phyloP scores from a whole-genome alignment of 2,113 vertebrate genomes.

The Actenoides hombroni region DNA sequence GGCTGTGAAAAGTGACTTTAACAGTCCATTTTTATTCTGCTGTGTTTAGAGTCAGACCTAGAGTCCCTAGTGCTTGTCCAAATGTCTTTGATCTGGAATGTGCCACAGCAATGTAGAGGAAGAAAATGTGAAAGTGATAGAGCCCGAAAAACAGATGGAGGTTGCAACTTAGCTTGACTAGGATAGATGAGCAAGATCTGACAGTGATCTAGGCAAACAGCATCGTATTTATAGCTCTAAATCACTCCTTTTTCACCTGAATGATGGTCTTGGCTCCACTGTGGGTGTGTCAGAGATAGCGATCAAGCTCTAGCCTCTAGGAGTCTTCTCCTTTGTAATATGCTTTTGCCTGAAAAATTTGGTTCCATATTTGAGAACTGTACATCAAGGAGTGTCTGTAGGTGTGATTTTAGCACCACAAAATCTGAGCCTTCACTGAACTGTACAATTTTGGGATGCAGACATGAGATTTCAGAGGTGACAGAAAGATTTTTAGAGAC shows the following conservation, averaged over 20 bases:
- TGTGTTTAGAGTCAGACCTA: neutral
- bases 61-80: neutral
- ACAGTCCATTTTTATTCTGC: neutral
- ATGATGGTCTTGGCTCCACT: neutral
- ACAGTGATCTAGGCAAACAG: neutral
- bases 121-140: neutral
- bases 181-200: neutral
- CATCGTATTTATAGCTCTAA: neutral
- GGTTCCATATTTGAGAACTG: neutral
- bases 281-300: neutral
- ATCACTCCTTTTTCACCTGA: neutral
- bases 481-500: neutral
- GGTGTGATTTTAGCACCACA: neutral
- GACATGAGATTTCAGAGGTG: neutral
- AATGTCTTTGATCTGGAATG: neutral
- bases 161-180: neutral
- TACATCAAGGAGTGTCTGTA: neutral
- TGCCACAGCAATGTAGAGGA: neutral
- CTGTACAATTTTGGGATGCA: neutral
- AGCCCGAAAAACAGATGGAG: neutral
- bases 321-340: neutral
- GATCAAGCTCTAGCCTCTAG: neutral
- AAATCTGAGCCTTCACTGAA: neutral
- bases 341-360: neutral
- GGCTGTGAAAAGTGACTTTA: neutral